phyloP scores from a whole-genome alignment of 2,888 invertebrate species.

The Apodemia zela region DNA sequence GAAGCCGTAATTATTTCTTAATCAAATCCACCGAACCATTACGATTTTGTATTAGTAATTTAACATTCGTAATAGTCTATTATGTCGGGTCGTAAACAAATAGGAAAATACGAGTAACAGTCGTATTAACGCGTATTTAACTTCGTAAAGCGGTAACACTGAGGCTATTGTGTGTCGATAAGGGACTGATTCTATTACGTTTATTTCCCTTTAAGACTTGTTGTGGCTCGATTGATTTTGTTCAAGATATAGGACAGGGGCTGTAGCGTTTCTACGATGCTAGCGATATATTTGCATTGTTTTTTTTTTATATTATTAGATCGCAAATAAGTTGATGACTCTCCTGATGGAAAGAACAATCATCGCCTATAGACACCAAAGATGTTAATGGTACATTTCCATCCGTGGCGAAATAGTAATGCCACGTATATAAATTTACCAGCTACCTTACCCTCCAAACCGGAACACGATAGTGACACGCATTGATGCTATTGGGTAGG shows the following conservation, averaged over 20 bases:
- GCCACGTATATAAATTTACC: no score
- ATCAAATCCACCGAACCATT: constrained; percentile 36
- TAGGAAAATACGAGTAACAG: constrained; percentile 53
- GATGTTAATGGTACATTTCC: no score
- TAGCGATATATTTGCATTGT: not conserved
- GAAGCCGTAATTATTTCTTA: constrained; percentile 32
- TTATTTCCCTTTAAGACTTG: constrained; percentile 18
- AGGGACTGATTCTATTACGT: constrained; percentile 41
- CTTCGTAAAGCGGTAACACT: constrained; percentile 27
- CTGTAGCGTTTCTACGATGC: constrained; percentile 9
- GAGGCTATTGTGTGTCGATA: constrained; percentile 52
- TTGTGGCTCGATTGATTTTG: constrained; percentile 21
- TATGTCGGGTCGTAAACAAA: constrained; percentile 55
- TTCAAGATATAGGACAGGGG: constrained; percentile 18
- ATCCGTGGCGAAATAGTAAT: no score
- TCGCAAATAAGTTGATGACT: no score
- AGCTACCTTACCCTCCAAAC: no score
- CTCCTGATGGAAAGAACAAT: no score
- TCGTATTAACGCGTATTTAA: constrained; percentile 51
- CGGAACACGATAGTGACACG: no score
- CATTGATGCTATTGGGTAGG: no score
- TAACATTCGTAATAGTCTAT: constrained; percentile 45
- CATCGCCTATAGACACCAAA: no score
- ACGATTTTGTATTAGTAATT: constrained; percentile 40
- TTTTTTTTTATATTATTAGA: no score